Percentiles rank a stretch among this genome's conserved stretches.
These are phyloP conservation scores for Auanema freiburgensis DNA, from an alignment of 2,888 invertebrate species.

Conservation along the genomic window DNA sequence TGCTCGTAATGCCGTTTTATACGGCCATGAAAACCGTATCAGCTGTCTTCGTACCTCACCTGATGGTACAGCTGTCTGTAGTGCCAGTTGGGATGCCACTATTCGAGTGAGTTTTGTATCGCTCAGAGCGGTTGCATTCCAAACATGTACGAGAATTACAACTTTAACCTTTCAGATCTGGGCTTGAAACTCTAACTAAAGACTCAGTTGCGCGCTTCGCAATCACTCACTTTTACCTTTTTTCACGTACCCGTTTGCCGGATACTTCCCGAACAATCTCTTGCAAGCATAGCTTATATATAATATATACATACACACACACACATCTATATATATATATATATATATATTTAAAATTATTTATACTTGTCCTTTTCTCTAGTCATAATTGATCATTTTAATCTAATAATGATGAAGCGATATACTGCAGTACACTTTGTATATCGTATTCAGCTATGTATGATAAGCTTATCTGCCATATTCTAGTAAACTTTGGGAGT, in stretches of 20 bases:
- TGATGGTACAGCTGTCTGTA: constrained; percentile 94
- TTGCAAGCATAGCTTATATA: not conserved
- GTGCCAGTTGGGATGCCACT: constrained; percentile 95
- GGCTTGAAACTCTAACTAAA: not conserved
- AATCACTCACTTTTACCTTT: constrained; percentile 3
- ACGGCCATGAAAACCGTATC: constrained; percentile 63
- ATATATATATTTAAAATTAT: too few species aligned
- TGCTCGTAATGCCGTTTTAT: constrained; percentile 59
- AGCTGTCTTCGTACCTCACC: constrained; percentile 76
- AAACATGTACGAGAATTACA: not conserved
- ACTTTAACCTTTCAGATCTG: not conserved
- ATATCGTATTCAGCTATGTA: too few species aligned
- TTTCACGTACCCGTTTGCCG: not conserved
- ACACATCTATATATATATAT: too few species aligned
- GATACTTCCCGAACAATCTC: not conserved
- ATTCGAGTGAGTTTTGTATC: constrained; percentile 72
- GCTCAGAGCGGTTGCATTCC: too few species aligned
- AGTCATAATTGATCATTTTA: too few species aligned
- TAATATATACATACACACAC: not conserved
- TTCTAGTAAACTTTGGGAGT: too few species aligned
- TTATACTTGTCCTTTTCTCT: too few species aligned
- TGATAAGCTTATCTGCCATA: too few species aligned
- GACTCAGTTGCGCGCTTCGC: not conserved
- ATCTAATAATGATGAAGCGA: too few species aligned
- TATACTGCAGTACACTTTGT: too few species aligned